A percentile compares a stretch with the other conserved stretches of the same genome.
Conservation (phyloP, 1,140 invertebrate genomes). For the Anastatus disparis region DNA sequence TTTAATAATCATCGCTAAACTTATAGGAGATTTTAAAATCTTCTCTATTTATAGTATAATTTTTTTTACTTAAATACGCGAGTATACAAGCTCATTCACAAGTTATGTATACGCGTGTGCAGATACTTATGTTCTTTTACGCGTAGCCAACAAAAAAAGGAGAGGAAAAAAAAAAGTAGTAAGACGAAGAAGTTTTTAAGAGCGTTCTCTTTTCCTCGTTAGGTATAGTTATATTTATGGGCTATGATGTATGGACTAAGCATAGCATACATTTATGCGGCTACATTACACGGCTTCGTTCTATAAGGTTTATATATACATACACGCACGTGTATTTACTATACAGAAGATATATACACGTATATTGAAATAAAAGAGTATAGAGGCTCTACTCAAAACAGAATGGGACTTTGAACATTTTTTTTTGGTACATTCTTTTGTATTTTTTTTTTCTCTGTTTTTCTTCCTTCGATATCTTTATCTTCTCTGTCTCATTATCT, state of each 20-base stretch:
- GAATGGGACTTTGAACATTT: conserved; percentile 6
- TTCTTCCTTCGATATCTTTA: background rate
- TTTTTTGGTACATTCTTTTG: background rate
- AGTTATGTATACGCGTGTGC: too few species aligned
- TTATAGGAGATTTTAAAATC: too few species aligned
- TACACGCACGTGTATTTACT: background rate
- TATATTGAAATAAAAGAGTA: background rate
- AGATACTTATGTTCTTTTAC: too few species aligned
- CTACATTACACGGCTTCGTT: conserved; percentile 26
- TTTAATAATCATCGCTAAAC: too few species aligned
- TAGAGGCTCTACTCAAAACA: background rate
- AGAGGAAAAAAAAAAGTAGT: conserved; percentile 1
- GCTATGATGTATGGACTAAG: conserved; percentile 34
- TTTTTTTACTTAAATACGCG: background rate
- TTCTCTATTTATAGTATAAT: too few species aligned
- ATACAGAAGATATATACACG: background rate
- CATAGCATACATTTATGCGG: conserved; percentile 18
- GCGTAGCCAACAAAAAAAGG: too few species aligned
- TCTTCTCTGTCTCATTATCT: conserved; percentile 5
- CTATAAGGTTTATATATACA: conserved; percentile 14
- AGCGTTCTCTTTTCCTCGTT: conserved; percentile 35
- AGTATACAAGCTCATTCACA: background rate
- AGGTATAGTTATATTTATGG: conserved; percentile 38
- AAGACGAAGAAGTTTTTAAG: conserved; percentile 33
- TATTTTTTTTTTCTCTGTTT: background rate